A percentile compares a stretch with the other conserved stretches of the same genome.
phyloP scores from a whole-genome alignment of 2,113 vertebrate genomes.

The Peucedramus taeniatus region DNA sequence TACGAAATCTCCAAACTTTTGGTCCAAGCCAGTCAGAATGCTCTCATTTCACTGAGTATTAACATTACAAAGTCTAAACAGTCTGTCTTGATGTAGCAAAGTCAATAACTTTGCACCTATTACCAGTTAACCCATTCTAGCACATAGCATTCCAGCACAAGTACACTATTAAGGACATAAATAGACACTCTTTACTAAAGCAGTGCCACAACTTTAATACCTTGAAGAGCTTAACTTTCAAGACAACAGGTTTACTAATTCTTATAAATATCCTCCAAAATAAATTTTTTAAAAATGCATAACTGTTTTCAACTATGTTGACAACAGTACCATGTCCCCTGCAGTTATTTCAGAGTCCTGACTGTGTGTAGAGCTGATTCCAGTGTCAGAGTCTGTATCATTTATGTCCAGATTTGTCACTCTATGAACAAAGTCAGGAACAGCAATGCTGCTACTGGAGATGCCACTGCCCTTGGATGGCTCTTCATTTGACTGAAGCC shows the following conservation, averaged over 20 bases:
- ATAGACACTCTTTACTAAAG: not conserved
- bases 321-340: slow-evolving; percentile 68
- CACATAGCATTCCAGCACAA: not conserved
- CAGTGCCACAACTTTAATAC: not conserved
- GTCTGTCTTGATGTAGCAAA: not conserved
- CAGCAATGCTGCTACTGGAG: not conserved
- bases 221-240: not conserved
- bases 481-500: slow-evolving; percentile 41
- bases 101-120: not conserved
- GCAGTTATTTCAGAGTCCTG: slow-evolving; percentile 88
- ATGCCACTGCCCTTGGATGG: slow-evolving; percentile 41
- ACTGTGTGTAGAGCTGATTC: slow-evolving; percentile 96
- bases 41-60: not conserved
- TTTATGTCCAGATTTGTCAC: slow-evolving; percentile 77
- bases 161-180: not conserved
- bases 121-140: not conserved
- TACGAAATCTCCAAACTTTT: not conserved
- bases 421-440: slow-evolving; percentile 67
- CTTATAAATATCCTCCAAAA: slow-evolving; percentile 1
- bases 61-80: not conserved
- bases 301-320: slow-evolving; percentile 49
- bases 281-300: not conserved
- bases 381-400: slow-evolving; percentile 97
- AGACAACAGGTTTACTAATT: not conserved
- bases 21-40: not conserved